Conservation (phyloP, 1,140 invertebrate genomes). For the Phortica variegata region DNA sequence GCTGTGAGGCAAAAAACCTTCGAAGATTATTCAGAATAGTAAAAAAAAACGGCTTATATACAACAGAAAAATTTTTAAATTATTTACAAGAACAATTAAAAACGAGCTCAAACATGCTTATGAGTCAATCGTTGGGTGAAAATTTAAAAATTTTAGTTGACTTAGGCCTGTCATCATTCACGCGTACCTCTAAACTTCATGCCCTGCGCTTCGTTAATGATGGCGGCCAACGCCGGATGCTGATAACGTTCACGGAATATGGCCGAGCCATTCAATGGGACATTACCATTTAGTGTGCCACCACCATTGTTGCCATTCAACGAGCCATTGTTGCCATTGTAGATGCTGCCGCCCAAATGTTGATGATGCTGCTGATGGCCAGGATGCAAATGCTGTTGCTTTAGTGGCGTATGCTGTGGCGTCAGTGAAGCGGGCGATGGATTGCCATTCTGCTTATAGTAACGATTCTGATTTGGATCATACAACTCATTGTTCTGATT, state of each 20-base stretch:
- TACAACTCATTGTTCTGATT: slow-evolving; percentile 41
- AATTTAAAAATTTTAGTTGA: slow-evolving; percentile 1
- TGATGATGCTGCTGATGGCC: background rate
- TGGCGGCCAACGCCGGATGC: slow-evolving; percentile 51
- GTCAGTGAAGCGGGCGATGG: slow-evolving; percentile 43
- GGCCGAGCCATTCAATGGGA: slow-evolving; percentile 35
- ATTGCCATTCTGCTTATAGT: slow-evolving; percentile 48
- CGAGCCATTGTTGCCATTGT: slow-evolving; percentile 30
- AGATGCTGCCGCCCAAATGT: background rate
- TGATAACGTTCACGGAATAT: slow-evolving; percentile 52
- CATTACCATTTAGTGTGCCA: slow-evolving; percentile 36
- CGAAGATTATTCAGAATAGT: background rate
- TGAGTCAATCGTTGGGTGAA: background rate
- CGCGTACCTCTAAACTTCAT: slow-evolving; percentile 52
- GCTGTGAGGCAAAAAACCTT: background rate
- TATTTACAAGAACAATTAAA: slow-evolving; percentile 14
- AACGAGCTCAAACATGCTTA: slow-evolving; percentile 1
- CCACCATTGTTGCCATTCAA: slow-evolving; percentile 26
- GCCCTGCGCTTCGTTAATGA: slow-evolving; percentile 52
- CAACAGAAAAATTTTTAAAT: slow-evolving; percentile 1
- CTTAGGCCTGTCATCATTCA: too few relatives aligned
- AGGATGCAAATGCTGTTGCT: slow-evolving; percentile 27
- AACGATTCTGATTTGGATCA: slow-evolving; percentile 56
- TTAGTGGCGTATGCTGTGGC: slow-evolving; percentile 47
- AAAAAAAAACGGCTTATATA: background rate